These are phyloP conservation scores for Perizoma flavofasciatum DNA, from an alignment of 2,888 invertebrate species.

Conservation along the genomic window DNA sequence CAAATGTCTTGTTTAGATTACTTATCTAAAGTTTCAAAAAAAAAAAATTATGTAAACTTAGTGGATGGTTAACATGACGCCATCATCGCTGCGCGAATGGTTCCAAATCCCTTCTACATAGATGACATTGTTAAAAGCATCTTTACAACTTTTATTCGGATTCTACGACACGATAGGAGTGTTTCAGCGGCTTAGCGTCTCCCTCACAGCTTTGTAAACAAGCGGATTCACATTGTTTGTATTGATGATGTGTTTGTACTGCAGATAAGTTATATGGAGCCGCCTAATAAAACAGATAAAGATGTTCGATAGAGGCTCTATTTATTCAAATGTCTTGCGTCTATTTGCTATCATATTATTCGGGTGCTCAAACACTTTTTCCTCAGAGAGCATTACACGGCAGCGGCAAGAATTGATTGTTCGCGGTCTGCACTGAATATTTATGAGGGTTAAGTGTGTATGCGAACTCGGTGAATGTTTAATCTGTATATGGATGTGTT, in stretches of 20 bases:
- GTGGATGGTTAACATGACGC: conserved; percentile 38
- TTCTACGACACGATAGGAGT: conserved; percentile 46
- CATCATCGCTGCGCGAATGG: conserved; percentile 32
- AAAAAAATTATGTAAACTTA: conserved; percentile 11
- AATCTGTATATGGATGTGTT: conserved; percentile 71
- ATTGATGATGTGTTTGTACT: conserved; percentile 47
- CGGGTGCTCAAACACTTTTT: conserved; percentile 74
- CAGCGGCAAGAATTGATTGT: conserved; percentile 79
- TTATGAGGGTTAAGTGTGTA: conserved; percentile 83
- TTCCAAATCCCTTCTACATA: conserved; percentile 33
- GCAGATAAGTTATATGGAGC: conserved; percentile 36
- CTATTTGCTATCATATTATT: conserved; percentile 75
- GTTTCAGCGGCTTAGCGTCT: conserved; percentile 49
- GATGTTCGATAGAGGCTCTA: conserved; percentile 51
- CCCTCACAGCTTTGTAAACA: conserved; percentile 44
- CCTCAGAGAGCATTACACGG: conserved; percentile 55
- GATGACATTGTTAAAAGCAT: conserved; percentile 42
- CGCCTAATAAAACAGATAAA: conserved; percentile 37
- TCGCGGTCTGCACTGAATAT: conserved; percentile 77
- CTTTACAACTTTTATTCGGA: conserved; percentile 47
- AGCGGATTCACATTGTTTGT: conserved; percentile 46
- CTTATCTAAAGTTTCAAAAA: background rate
- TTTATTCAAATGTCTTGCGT: conserved; percentile 69
- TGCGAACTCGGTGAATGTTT: conserved; percentile 82
- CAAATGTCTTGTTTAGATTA: conserved; percentile 9